Percentiles rank a stretch among this genome's conserved stretches.
Conservation (phyloP, 37 sponge, comb jelly and placozoan genomes). For the Oopsacas minuta region DNA sequence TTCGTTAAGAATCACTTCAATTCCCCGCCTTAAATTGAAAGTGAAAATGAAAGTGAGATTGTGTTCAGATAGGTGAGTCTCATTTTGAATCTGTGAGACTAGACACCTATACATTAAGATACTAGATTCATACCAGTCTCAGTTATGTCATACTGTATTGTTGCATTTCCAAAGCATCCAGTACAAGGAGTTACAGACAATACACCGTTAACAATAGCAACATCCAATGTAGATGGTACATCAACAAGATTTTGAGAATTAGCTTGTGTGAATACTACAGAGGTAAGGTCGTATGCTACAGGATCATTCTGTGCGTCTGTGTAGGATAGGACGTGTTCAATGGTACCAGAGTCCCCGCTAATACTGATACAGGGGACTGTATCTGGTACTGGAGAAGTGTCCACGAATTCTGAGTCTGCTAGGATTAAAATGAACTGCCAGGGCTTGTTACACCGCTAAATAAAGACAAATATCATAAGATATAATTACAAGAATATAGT, state of each 20-base stretch:
- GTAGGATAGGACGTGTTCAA: background rate
- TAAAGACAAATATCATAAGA: too few relatives aligned
- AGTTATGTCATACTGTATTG: background rate
- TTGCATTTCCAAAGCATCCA: background rate
- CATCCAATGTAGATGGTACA: too few relatives aligned
- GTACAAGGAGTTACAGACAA: background rate
- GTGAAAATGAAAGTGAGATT: too few relatives aligned
- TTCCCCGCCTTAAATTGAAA: too few relatives aligned
- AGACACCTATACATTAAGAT: too few relatives aligned
- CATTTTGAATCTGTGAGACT: too few relatives aligned
- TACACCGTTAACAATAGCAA: background rate
- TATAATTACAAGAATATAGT: too few relatives aligned
- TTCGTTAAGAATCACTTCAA: too few relatives aligned
- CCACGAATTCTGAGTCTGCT: background rate
- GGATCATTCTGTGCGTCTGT: background rate
- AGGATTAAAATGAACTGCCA: background rate
- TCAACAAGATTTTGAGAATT: too few relatives aligned
- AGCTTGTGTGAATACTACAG: background rate
- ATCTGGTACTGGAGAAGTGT: background rate
- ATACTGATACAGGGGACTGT: background rate
- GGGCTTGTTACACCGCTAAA: background rate
- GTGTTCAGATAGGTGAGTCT: too few relatives aligned
- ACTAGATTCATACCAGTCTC: too few relatives aligned
- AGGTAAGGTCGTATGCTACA: background rate
- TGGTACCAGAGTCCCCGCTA: background rate